Base-by-base conservation (phyloP, 2,113 vertebrate genomes). In the Chionomys nivalis region DNA sequence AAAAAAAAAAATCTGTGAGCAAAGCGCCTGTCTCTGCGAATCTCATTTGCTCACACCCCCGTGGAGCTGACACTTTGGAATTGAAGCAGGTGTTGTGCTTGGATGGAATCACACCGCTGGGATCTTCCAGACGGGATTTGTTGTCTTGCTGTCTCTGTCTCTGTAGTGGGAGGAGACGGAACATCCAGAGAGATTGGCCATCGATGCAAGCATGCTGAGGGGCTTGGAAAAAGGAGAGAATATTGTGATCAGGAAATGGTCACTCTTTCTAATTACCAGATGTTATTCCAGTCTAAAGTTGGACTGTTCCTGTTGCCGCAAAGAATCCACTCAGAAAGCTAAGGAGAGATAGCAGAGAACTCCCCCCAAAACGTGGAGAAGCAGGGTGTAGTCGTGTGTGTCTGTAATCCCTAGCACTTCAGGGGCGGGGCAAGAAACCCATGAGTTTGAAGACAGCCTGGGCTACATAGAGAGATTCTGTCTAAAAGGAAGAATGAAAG, bases 241-340 rank as follows among this genome's bases (percentile, higher is more conserved):
- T 5, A 16, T 21, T 5, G 4, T 0, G 12, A 1, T 1, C 1
- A 14, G 42, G 70, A 17, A 75, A 63, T 12, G 7, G 2, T 42
- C 9, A 6, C n/a, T 72, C 66, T n/a, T 79, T 23, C 61, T 63
- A 36, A 55, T 19, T n/a, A n/a, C n/a, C 1, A 4, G 1, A 31
- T 10, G 21, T 23, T 42, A 39, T n/a, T 78, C 23, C 0, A 5
- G 33, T 31, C 93, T 4, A 58, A 58, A 58, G 55, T 58, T 24
- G n/a, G n/a, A 73, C 36, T 76, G 19, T 81, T 81, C 55, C 72
- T 9, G 6, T 4, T 33, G n/a, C 33, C 26, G n/a, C 76, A 68
- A 68, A 68, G 78, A 70, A 72, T 66, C 44, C 16, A 61, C 10
- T n/a, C 76, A 42, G 31, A 92, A 87, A 93, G 14, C 58, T 44